These are phyloP conservation scores for Pan paniscus DNA, from an alignment of 2,113 vertebrate species.

Conservation along the genomic window DNA sequence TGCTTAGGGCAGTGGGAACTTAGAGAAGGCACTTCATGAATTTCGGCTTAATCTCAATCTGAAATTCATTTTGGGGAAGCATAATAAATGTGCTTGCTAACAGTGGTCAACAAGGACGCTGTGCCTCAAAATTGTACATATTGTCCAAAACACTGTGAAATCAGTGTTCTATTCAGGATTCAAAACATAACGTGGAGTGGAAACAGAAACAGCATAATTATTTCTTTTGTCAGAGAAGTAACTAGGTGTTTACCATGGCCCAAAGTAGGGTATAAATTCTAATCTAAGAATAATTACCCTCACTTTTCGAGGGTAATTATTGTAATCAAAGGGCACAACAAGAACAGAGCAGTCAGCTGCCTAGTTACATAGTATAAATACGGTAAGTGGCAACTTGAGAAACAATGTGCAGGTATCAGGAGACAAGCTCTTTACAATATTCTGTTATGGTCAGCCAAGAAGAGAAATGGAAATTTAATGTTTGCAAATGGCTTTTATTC, in stretches of 20 bases:
- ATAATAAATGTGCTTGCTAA: background rate
- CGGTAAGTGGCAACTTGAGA: background rate
- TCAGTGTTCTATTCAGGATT: background rate
- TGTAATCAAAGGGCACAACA: background rate
- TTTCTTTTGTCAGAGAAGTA: background rate
- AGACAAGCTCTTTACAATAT: background rate
- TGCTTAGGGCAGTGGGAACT: background rate
- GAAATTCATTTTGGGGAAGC: background rate
- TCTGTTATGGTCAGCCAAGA: background rate
- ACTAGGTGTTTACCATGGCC: background rate
- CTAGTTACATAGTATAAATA: background rate
- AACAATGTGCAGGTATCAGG: background rate
- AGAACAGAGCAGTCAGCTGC: background rate
- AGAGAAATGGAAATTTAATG: slow-evolving; percentile 36
- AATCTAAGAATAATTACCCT: slow-evolving; percentile 36
- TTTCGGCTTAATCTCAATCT: background rate
- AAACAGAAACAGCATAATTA: background rate
- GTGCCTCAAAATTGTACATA: background rate
- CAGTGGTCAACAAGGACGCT: background rate
- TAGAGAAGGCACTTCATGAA: background rate
- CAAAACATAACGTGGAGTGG: background rate
- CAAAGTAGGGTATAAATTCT: background rate
- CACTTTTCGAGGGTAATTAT: background rate
- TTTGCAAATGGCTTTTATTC: slow-evolving; percentile 45
- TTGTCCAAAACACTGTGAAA: slow-evolving; percentile 10